phyloP scores from a whole-genome alignment of 2,888 invertebrate genomes.

The Eustalomyia histrio region DNA sequence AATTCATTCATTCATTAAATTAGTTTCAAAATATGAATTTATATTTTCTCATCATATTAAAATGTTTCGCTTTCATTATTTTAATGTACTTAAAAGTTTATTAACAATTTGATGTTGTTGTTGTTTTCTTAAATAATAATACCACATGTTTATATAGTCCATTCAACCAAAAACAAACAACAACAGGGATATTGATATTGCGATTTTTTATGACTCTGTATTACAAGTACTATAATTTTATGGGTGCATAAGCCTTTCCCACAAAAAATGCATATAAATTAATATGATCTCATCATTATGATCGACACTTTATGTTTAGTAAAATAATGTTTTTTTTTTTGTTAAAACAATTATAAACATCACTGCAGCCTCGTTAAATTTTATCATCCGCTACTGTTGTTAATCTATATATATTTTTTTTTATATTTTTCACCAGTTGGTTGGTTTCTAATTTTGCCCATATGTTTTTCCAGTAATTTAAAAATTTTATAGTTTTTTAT shows the following conservation, averaged over 20 bases:
- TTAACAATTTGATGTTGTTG: no score
- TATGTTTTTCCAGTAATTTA: neutral
- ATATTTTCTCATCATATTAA: no score
- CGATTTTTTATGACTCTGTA: neutral
- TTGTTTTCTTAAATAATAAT: neutral
- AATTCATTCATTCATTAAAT: no score
- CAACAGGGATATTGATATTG: neutral
- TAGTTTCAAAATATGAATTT: no score
- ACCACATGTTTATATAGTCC: neutral
- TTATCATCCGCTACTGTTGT: constrained; percentile 23
- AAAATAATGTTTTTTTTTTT: neutral
- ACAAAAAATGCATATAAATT: neutral
- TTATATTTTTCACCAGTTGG: constrained; percentile 4
- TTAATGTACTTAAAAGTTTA: no score
- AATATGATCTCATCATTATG: neutral
- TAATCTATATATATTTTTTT: no score
- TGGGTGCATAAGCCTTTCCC: neutral
- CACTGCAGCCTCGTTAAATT: constrained; percentile 23
- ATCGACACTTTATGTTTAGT: neutral
- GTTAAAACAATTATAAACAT: neutral
- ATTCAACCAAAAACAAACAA: neutral
- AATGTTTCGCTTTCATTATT: no score
- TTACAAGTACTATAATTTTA: neutral
- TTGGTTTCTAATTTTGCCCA: constrained; percentile 5
- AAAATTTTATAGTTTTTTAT: constrained; percentile 9